These are phyloP conservation scores for Paramormyrops kingsleyae DNA, from an alignment of 2,113 vertebrate genomes.

Conservation along the genomic window DNA sequence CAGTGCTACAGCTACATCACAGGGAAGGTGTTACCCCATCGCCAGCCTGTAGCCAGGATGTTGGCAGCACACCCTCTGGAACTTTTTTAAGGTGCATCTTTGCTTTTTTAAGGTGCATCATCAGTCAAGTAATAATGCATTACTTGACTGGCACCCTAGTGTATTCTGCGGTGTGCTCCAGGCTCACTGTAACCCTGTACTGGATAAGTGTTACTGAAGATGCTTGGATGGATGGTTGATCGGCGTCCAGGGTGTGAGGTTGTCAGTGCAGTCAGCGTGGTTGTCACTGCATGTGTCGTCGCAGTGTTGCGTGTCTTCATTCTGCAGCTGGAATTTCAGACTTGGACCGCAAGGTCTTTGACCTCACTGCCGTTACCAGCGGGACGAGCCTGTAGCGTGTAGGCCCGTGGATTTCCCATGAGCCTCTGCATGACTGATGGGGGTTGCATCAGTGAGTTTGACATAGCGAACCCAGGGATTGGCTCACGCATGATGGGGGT, in stretches of 20 bases:
- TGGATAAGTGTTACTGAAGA: not conserved
- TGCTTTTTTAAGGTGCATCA: not conserved
- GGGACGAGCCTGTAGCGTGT: not conserved
- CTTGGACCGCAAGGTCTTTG: not conserved
- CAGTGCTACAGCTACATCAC: not conserved
- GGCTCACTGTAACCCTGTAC: not conserved
- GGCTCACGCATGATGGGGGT: not conserved
- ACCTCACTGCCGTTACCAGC: not conserved
- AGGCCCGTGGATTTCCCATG: not conserved
- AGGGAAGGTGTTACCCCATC: not conserved
- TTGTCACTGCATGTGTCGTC: not conserved
- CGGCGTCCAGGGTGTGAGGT: not conserved
- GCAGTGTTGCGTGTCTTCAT: not conserved
- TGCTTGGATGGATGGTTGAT: not conserved
- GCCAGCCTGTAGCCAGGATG: not conserved
- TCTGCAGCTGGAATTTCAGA: not conserved
- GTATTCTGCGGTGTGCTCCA: not conserved
- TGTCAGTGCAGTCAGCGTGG: not conserved
- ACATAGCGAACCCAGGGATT: not conserved
- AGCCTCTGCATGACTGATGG: not conserved
- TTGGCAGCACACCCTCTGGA: not conserved
- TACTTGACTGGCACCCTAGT: not conserved
- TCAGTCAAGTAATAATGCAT: not conserved
- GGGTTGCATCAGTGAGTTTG: not conserved
- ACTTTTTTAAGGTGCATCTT: not conserved